These are phyloP conservation scores for Phymanthus crucifer DNA, from an alignment of 92 coral and sea anemone species.

Conservation along the genomic window DNA sequence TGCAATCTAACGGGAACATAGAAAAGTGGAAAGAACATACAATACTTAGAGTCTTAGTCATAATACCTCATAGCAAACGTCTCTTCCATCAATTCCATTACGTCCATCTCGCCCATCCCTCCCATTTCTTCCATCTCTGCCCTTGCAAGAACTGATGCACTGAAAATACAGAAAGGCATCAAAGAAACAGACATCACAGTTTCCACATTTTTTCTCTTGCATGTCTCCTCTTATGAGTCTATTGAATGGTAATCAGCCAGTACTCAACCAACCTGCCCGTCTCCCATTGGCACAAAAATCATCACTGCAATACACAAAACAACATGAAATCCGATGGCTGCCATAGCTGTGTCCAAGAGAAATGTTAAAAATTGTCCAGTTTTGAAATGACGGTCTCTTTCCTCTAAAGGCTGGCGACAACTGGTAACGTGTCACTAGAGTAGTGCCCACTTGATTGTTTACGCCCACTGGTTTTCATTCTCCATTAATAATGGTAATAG, in stretches of 20 bases:
- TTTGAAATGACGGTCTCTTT: neutral
- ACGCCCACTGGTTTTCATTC: neutral
- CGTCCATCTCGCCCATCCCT: slow-evolving; percentile 1
- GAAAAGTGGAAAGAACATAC: neutral
- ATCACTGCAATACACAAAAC: neutral
- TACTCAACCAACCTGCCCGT: neutral
- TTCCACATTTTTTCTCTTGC: neutral
- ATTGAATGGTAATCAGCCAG: neutral
- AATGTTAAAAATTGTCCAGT: neutral
- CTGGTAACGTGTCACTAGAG: neutral
- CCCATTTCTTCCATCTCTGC: neutral
- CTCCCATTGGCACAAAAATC: neutral
- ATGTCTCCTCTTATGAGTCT: neutral
- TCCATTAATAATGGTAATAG: neutral
- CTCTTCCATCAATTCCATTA: slow-evolving; percentile 1
- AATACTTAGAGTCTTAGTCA: neutral
- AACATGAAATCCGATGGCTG: neutral
- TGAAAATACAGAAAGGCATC: neutral
- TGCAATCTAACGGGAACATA: neutral
- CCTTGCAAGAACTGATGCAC: neutral
- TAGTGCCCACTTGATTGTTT: neutral
- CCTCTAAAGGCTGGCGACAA: neutral
- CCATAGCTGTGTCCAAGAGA: neutral
- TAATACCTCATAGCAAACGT: slow-evolving; percentile 2
- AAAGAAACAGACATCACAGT: neutral